Conservation (phyloP, 23 tunicate species). For the Trididemnum nubilum region DNA sequence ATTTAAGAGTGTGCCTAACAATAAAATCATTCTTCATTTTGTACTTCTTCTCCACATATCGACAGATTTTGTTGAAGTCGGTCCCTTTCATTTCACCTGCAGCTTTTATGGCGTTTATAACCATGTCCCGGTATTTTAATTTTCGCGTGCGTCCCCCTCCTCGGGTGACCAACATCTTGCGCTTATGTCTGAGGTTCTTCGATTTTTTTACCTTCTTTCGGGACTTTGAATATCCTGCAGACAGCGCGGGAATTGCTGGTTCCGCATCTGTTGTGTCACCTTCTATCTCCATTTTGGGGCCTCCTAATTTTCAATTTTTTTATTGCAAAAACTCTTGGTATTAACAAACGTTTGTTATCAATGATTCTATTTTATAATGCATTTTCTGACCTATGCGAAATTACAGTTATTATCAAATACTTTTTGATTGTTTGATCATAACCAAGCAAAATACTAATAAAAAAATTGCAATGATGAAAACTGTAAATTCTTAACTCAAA, state of each 20-base stretch:
- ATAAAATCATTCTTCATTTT: constrained; percentile 67
- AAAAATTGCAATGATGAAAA: no score
- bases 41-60: constrained; percentile 52
- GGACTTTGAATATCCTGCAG: constrained; percentile 58
- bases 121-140: constrained; percentile 84
- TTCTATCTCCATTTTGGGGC: constrained; percentile 56
- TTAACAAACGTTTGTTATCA: background rate
- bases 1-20: constrained; percentile 64
- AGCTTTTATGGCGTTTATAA: constrained; percentile 48
- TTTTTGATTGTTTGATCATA: no score
- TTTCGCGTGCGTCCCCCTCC: constrained; percentile 12
- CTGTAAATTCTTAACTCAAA: no score
- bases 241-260: constrained; percentile 21
- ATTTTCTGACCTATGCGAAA: constrained; percentile 41
- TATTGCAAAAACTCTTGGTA: background rate
- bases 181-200: constrained; percentile 24
- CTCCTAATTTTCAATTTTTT: constrained; percentile 20
- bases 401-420: no score
- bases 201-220: constrained; percentile 55
- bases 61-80: constrained; percentile 49
- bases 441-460: no score
- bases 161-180: background rate
- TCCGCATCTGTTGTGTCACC: background rate
- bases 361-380: background rate
- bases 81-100: constrained; percentile 59